Conservation (phyloP, 2,888 invertebrate genomes). For the Trachelus stipa region DNA sequence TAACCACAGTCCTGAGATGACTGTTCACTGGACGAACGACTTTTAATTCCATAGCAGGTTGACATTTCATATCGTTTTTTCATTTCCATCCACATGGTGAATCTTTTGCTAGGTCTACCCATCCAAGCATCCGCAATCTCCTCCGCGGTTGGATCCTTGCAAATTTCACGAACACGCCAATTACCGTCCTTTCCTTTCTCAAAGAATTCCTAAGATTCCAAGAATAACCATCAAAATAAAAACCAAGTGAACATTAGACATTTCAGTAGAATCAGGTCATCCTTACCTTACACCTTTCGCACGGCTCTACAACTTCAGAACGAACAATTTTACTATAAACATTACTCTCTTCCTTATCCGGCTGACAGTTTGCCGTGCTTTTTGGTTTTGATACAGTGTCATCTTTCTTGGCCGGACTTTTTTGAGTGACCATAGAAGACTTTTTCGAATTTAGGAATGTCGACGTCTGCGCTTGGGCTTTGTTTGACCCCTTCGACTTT, state of each 20-base stretch:
- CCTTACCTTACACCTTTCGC: constrained; percentile 41
- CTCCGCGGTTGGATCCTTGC: constrained; percentile 46
- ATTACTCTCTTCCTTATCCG: constrained; percentile 43
- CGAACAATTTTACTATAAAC: constrained; percentile 33
- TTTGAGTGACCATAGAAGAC: constrained; percentile 27
- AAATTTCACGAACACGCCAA: constrained; percentile 41
- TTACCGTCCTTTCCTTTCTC: constrained; percentile 41
- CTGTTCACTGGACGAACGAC: constrained; percentile 75
- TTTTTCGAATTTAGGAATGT: constrained; percentile 40
- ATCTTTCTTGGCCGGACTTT: constrained; percentile 31
- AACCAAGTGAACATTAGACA: constrained; percentile 16
- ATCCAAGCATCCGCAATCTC: constrained; percentile 57
- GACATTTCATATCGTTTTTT: constrained; percentile 39
- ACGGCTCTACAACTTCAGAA: constrained; percentile 37
- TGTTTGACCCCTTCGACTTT: constrained; percentile 46
- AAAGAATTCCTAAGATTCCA: constrained; percentile 36
- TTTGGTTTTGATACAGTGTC: constrained; percentile 33
- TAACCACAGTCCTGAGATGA: constrained; percentile 86
- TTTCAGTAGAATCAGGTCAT: neutral
- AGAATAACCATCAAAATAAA: neutral
- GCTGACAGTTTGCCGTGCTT: constrained; percentile 51
- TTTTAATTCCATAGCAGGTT: constrained; percentile 51
- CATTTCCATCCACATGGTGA: constrained; percentile 59
- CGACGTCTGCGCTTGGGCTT: constrained; percentile 41
- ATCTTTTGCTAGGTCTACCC: constrained; percentile 51